These are phyloP conservation scores for Danio choprae DNA, from an alignment of 2,797 vertebrate species.

Conservation along the genomic window DNA sequence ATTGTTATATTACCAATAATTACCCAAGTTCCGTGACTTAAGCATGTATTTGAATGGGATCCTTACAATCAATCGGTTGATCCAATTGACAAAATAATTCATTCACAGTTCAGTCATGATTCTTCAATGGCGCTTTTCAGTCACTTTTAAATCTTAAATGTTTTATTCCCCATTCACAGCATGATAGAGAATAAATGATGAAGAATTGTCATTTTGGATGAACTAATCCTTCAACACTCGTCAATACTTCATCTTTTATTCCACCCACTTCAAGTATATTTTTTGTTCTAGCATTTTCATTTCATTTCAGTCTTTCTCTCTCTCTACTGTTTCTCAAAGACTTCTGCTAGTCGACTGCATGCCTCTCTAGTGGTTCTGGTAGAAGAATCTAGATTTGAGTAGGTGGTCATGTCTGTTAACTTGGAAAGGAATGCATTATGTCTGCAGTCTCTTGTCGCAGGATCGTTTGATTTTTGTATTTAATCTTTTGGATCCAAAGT, in stretches of 20 bases:
- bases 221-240: constrained; percentile 23
- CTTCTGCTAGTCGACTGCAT: constrained; percentile 55
- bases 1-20: background rate
- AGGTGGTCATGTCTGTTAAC: constrained; percentile 34
- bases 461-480: background rate
- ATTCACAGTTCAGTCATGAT: background rate
- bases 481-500: background rate
- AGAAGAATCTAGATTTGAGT: constrained; percentile 36
- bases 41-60: background rate
- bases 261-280: constrained; percentile 20
- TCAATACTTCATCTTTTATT: constrained; percentile 21
- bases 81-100: background rate
- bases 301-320: constrained; percentile 55
- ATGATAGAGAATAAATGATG: constrained; percentile 1
- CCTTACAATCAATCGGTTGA: background rate
- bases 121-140: constrained; percentile 7
- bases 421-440: constrained; percentile 14
- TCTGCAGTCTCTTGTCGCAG: background rate
- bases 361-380: constrained; percentile 29
- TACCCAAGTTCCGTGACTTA: background rate
- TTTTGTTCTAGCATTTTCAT: constrained; percentile 23
- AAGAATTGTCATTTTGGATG: background rate
- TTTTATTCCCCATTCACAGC: constrained; percentile 7
- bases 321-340: constrained; percentile 80
- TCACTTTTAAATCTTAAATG: constrained; percentile 23